Conservation (phyloP, 2,797 vertebrate species). For the Pseudomugil tenellus region DNA sequence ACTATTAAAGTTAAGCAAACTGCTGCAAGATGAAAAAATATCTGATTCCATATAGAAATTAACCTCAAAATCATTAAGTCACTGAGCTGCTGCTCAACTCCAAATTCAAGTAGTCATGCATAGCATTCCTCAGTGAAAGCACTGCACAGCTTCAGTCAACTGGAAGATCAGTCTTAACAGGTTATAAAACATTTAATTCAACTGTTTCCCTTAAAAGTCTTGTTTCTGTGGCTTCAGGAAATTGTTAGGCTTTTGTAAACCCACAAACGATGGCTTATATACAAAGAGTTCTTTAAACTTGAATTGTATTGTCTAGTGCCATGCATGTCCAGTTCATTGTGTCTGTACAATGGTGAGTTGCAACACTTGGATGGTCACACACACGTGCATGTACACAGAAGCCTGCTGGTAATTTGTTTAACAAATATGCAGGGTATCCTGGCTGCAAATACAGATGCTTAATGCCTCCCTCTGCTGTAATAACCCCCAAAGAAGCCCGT, state of each 20-base stretch:
- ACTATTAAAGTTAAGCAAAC: neutral
- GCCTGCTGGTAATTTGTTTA: conserved; percentile 74
- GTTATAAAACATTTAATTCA: conserved; percentile 36
- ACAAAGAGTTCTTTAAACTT: conserved; percentile 50
- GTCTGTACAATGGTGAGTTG: conserved; percentile 31
- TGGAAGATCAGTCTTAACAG: conserved; percentile 57
- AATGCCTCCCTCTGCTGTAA: conserved; percentile 26
- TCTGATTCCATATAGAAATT: neutral
- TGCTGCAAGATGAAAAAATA: neutral
- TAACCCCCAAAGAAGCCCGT: conserved; percentile 24
- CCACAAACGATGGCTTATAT: conserved; percentile 27
- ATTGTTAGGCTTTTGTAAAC: conserved; percentile 3
- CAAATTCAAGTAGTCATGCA: conserved; percentile 78
- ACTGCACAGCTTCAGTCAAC: conserved; percentile 56
- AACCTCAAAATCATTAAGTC: conserved; percentile 11
- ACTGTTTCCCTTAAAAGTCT: neutral
- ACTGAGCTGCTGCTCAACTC: conserved; percentile 25
- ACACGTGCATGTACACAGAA: conserved; percentile 43
- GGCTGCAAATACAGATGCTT: conserved; percentile 46
- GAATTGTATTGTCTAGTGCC: conserved; percentile 49
- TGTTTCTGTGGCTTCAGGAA: conserved; percentile 14
- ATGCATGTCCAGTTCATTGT: conserved; percentile 55
- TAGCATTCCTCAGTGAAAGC: conserved; percentile 74
- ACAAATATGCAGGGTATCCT: conserved; percentile 69
- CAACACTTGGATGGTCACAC: conserved; percentile 40